phyloP scores from a whole-genome alignment of 2,888 invertebrate species.

The Brachyptera risi region DNA sequence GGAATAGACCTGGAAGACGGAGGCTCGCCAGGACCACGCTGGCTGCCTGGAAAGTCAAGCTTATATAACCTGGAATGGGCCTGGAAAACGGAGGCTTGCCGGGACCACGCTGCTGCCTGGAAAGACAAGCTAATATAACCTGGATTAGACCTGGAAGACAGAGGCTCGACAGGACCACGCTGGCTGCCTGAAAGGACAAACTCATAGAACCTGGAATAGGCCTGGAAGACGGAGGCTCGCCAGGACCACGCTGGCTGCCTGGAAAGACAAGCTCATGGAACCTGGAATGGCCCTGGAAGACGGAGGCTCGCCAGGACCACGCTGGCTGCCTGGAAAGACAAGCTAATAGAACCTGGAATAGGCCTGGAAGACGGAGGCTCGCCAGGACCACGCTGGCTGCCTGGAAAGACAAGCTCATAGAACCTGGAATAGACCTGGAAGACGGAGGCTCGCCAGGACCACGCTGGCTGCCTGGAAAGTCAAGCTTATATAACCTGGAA shows the following conservation, averaged over 20 bases:
- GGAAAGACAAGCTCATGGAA: no score
- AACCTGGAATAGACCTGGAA: no score
- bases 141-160: no score
- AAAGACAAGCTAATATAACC: no score
- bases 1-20: no score
- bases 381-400: neutral
- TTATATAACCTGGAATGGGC: no score
- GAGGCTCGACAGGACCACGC: neutral
- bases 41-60: neutral
- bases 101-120: neutral
- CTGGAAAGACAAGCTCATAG: no score
- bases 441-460: neutral
- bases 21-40: neutral
- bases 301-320: neutral
- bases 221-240: neutral
- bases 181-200: neutral
- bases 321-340: neutral
- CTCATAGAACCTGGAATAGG: no score
- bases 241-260: neutral
- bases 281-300: no score
- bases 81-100: neutral
- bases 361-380: neutral
- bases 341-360: no score
- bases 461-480: neutral
- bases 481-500: no score